These are phyloP conservation scores for Anser cygnoides DNA, from an alignment of 2,113 vertebrate species.

Conservation along the genomic window DNA sequence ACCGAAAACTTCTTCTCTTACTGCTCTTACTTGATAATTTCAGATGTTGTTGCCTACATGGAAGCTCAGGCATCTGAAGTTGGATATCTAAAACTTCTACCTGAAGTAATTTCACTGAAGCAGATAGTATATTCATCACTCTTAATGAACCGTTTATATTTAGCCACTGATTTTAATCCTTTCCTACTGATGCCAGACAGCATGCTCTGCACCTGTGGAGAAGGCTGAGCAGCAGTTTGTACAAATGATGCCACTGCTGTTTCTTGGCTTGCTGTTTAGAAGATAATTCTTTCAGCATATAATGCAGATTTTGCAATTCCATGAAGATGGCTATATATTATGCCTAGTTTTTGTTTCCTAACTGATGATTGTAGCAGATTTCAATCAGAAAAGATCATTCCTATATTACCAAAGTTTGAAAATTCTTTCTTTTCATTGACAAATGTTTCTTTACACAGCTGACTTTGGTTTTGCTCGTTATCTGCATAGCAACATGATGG, in stretches of 20 bases:
- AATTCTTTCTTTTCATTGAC: neutral
- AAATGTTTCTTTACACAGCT: constrained; percentile 78
- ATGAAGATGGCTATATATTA: neutral
- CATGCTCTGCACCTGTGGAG: constrained; percentile 33
- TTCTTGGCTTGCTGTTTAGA: constrained; percentile 25
- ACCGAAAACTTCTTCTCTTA: neutral
- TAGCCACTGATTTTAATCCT: constrained; percentile 48
- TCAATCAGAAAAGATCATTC: neutral
- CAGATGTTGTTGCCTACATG: neutral
- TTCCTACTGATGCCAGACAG: constrained; percentile 32
- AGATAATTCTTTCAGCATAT: neutral
- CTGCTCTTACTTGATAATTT: neutral
- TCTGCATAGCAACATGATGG: constrained; percentile 99
- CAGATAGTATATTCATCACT: constrained; percentile 39
- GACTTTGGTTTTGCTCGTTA: constrained; percentile 98
- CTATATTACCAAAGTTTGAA: neutral
- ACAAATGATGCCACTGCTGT: constrained; percentile 26
- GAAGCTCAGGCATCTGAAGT: constrained; percentile 25
- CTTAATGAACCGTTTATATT: constrained; percentile 57
- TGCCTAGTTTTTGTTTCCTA: neutral
- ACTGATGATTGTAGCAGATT: neutral
- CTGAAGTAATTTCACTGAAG: constrained; percentile 42
- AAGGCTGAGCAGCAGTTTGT: constrained; percentile 22
- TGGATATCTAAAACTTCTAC: constrained; percentile 29
- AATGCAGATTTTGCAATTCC: neutral